Evolutionary conservation across 2,888 invertebrate genomes (phyloP), one percentile per base, ranked within the genome.

Genomic region (Eupithecia pulchellata): DNA sequence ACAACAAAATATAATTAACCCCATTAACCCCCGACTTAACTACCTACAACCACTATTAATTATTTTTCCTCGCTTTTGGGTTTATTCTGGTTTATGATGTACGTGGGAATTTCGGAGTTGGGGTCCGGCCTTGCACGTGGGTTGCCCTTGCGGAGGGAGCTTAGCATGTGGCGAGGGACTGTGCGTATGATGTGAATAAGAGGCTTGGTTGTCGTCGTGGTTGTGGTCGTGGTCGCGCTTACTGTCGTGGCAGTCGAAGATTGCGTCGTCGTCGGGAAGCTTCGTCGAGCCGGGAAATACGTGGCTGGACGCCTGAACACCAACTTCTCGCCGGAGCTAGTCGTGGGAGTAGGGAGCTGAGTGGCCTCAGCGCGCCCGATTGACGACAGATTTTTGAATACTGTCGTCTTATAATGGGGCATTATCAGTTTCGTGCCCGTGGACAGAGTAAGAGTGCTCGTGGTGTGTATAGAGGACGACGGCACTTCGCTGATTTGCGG

Each of bases 321-420:
- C 0, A 74, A 42, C 3, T 64, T 66, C 20, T 77, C 76, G 64
- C 58, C 13, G 14, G 65, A 39, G 55, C 32, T n/a, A 20, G 69
- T 64, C 57, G 62, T 57, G 34, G 74, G 71, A 32, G 58, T 68
- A 25, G 47, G 64, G 3, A 42, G 27, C n/a, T 58, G 66, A 1
- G 66, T 27, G 1, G 72, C n/a, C 47, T 71, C 75, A 5, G 66
- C n/a, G 25, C 69, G 64, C 11, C 70, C 70, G 4, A 69, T 36
- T 9, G 69, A 68, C n/a, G 72, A 68, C 47, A 75, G 65, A 39
- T 75, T 73, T 63, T 74, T 75, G 55, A 74, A 75, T 25, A 75
- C 69, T 2, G 74, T 72, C 9, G 73, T 71, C 60, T 78, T 77
- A 62, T 75, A 75, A 63, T 78, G 75, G 3, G 76, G 73, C 65